Base-by-base conservation (phyloP, 2,797 vertebrate species). In the Pempheris klunzingeri region DNA sequence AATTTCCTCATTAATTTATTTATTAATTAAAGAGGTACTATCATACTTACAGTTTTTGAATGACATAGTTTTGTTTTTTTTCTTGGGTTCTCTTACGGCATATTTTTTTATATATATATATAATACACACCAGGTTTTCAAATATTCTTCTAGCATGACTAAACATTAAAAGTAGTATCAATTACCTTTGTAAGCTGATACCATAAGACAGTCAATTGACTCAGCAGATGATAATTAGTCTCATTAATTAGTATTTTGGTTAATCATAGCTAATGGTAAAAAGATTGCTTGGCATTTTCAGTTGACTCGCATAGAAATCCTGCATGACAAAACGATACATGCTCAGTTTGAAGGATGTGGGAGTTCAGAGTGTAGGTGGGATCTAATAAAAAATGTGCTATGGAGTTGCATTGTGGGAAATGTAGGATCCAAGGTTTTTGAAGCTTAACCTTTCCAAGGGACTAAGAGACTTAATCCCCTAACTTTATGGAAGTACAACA, bases 161-260 rank as follows among this genome's bases (percentile, higher is more conserved):
- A 63, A 53, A 68, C 32, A 15, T 39, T 57, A 20, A 77, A 61
- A 50, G 26, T 1, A 57, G 26, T 30, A 74, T 54, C 84, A 87
- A 90, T 87, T 79, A 74, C 38, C 74, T 86, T 82, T 71, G 80
- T 77, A 66, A 86, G 71, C 24, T 80, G 72, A 88, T 60, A 77
- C 72, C 55, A 64, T 60, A 36, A 66, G 62, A 62, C 22, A 32
- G 32, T 55, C 24, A 65, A 32, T 55, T 32, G 66, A 68, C 46
- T 78, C 74, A 32, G 39, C 8, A 12, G 68, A 50, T 73, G 63
- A 55, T 78, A 32, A 78, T 71, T 47, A 74, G 60, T 72, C 6
- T 46, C 22, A 82, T 50, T 78, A 43, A 36, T 76, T 57, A 64
- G 53, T 34, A n/a, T n/a, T n/a, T n/a, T n/a, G n/a, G n/a, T n/a